phyloP scores from a whole-genome alignment of 2,888 invertebrate species.

The Perdita meconis region DNA sequence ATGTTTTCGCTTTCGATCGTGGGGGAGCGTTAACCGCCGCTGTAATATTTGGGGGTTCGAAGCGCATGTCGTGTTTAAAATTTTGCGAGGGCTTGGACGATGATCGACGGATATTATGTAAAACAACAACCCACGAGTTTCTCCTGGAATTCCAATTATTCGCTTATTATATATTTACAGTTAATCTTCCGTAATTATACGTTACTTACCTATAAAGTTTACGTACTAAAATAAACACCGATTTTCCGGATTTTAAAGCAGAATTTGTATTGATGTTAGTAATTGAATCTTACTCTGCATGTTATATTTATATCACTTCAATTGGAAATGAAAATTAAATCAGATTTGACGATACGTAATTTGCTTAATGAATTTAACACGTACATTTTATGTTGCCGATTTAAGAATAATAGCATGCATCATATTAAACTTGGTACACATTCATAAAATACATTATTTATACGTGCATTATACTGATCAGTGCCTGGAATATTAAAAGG shows the following conservation, averaged over 20 bases:
- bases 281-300: too few species aligned
- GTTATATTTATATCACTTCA: too few species aligned
- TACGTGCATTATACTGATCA: too few species aligned
- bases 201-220: too few species aligned
- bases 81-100: background rate
- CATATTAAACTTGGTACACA: background rate
- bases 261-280: too few species aligned
- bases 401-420: background rate
- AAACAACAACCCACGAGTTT: background rate
- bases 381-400: background rate
- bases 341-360: too few species aligned
- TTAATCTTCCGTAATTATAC: too few species aligned
- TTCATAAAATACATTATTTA: background rate
- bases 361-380: too few species aligned
- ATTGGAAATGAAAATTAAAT: too few species aligned
- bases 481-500: background rate
- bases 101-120: background rate
- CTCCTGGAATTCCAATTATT: background rate
- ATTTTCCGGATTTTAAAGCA: too few species aligned
- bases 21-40: conserved; percentile 22
- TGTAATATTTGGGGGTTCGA: conserved; percentile 28
- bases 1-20: conserved; percentile 22
- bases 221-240: too few species aligned
- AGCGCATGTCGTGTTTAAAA: conserved; percentile 14
- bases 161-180: background rate